Evolutionary conservation across 92 coral and sea anemone genomes (phyloP).

Genomic region (Palythoa grandiflora): DNA sequence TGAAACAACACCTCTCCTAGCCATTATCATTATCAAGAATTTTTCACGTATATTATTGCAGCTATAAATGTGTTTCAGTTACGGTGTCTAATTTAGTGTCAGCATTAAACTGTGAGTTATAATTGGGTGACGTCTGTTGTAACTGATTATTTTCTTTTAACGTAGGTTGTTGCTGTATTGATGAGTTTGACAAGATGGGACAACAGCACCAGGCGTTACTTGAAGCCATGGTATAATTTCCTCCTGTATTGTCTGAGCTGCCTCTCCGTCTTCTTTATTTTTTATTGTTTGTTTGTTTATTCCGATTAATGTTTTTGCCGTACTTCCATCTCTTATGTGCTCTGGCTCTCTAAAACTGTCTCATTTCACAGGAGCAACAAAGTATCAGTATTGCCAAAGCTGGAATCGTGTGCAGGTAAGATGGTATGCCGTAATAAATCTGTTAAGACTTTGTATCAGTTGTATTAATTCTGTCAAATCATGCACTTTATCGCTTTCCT

Average conservation of each 20-base stretch:
- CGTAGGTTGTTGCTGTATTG: slow-evolving; percentile 97
- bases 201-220: slow-evolving; percentile 93
- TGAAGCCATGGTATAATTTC: slow-evolving; percentile 92
- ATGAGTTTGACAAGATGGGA: slow-evolving; percentile 98
- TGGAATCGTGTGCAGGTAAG: slow-evolving; percentile 97
- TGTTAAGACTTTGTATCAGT: too few relatives aligned
- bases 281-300: neutral
- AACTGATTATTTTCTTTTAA: neutral
- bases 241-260: neutral
- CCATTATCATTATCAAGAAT: too few relatives aligned
- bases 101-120: neutral
- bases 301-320: neutral
- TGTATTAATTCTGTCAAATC: too few relatives aligned
- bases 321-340: neutral
- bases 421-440: too few relatives aligned
- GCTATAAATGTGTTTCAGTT: too few relatives aligned
- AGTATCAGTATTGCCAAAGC: slow-evolving; percentile 99
- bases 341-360: neutral
- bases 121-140: neutral
- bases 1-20: too few relatives aligned
- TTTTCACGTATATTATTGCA: too few relatives aligned
- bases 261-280: neutral
- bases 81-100: neutral
- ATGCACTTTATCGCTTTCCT: too few relatives aligned
- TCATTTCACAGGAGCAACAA: slow-evolving; percentile 85